Percentiles rank a stretch among this genome's conserved stretches.
Evolutionary conservation across 2,113 vertebrate genomes (phyloP).

Genomic region (Chaetops frenatus): DNA sequence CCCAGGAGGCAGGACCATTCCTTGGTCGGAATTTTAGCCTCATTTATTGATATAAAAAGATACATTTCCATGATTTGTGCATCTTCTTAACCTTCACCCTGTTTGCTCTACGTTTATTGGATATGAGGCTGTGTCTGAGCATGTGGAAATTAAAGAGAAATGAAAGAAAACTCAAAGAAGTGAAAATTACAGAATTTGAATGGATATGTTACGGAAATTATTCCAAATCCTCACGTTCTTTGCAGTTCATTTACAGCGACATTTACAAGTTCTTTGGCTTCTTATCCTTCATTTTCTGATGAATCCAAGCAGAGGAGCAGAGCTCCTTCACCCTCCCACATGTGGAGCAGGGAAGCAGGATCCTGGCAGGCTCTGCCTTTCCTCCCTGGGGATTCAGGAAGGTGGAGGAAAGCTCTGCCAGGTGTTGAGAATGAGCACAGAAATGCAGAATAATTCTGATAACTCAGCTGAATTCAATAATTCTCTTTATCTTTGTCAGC

Average conservation of each 20-base stretch:
- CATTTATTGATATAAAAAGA: not conserved
- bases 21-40: not conserved
- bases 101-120: rapidly evolving
- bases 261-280: not conserved
- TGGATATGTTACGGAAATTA: not conserved
- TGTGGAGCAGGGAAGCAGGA: not conserved
- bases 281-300: not conserved
- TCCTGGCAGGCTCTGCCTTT: not conserved
- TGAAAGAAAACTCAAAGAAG: not conserved
- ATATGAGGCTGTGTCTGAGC: not conserved
- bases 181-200: not conserved
- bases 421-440: not conserved
- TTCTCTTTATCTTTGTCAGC: not conserved
- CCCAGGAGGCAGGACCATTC: not conserved
- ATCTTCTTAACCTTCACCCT: not conserved
- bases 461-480: not conserved
- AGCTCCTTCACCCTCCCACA: not conserved
- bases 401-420: not conserved
- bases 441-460: not conserved
- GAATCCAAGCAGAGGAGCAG: not conserved
- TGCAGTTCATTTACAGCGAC: not conserved
- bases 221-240: not conserved
- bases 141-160: not conserved
- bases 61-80: not conserved
- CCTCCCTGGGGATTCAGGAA: not conserved